These are phyloP conservation scores for Tetraneura akinire DNA, from an alignment of 1,140 invertebrate genomes.

Conservation along the genomic window DNA sequence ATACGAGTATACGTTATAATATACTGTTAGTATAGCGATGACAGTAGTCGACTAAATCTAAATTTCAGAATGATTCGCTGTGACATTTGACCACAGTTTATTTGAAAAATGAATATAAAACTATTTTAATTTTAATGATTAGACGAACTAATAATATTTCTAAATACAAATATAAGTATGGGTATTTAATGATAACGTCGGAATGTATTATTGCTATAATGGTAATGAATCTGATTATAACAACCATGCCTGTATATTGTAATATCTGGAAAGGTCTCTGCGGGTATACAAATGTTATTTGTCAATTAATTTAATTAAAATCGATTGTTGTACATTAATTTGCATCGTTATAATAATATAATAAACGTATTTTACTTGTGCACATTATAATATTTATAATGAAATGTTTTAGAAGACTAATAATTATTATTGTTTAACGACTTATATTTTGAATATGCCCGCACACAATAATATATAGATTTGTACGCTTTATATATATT, in stretches of 20 bases:
- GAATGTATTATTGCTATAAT: not conserved
- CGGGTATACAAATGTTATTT: not conserved
- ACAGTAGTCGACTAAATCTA: no score
- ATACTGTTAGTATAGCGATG: no score
- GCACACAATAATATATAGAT: no score
- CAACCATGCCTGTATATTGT: not conserved
- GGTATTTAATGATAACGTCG: not conserved
- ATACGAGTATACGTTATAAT: no score
- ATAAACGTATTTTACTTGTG: not conserved
- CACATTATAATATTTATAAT: not conserved
- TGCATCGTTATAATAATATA: no score
- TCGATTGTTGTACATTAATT: not conserved
- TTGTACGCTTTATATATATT: no score
- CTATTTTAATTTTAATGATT: not conserved
- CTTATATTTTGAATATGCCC: not conserved
- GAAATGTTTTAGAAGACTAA: no score
- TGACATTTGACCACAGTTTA: constrained; percentile 31
- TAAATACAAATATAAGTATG: not conserved
- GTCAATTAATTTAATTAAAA: constrained; percentile 12
- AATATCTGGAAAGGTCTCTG: not conserved
- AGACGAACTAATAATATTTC: not conserved
- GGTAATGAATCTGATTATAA: not conserved
- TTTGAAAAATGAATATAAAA: not conserved
- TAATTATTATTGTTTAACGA: no score
- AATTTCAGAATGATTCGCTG: not conserved